Base-by-base conservation (phyloP, 2,888 invertebrate species). In the Drosophila greeni region DNA sequence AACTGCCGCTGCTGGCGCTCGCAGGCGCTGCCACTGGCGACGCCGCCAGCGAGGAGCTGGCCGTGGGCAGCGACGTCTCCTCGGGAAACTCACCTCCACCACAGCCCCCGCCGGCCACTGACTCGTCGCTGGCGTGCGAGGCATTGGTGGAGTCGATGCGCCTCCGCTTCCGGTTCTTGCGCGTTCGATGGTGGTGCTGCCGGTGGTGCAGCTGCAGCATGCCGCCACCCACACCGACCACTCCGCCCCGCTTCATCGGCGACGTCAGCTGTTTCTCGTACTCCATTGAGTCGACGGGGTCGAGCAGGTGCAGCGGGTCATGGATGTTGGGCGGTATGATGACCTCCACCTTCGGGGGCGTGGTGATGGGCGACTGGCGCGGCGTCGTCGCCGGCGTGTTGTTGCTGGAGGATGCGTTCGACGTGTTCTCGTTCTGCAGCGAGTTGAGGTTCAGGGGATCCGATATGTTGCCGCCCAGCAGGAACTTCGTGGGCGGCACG, bases 381-480 rank as follows among this genome's bases (percentile, higher is more conserved):
- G 98, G 98, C 61, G 97, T 97, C 31, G 96, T 96, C 85, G 95
- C 94, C 54, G 97, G 97, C 16, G 97, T 97, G 56, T 86, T 88
- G 49, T 82, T 87, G 66, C 84, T 87, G 0, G 94, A 94, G 91
- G 95, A 94, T 8, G 93, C 93, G 68, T 86, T 87, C 36, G 84
- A 86, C 5, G 79, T 74, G 77, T 94, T 94, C 86, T 94, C 94
- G 87, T 95, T 94, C 88, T 94, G 95, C 80, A 98, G 91, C 86
- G 97, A 97, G 86, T 96, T 97, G 66, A 98, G 89, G 90, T 98
- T 98, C 45, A 98, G 89, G 0, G 98, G 98, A 90, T 98, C 98
- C 75, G 94, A 94, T 75, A 97, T 97, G 88, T 97, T 98, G 9
- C 98, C 98, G 43, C 98, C 98, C 2, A 98, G 91, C 12, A 88